These are phyloP conservation scores for Microctonus hyperodae DNA, from an alignment of 2,888 invertebrate genomes.

Conservation along the genomic window DNA sequence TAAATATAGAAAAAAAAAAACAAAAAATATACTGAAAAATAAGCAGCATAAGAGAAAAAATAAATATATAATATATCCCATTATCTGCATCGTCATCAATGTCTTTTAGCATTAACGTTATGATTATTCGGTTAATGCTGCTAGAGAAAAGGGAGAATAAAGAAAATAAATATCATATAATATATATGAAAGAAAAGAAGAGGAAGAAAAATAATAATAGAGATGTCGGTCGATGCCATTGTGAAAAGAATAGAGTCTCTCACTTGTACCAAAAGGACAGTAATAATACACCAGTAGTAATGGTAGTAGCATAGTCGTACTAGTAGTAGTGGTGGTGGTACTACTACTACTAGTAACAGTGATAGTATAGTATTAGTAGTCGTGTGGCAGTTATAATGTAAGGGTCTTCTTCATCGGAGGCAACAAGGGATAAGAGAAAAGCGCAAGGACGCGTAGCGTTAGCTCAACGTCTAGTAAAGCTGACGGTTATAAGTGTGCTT, in stretches of 20 bases:
- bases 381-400: neutral
- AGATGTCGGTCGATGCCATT: neutral
- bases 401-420: slow-evolving; percentile 2
- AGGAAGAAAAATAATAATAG: neutral
- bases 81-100: neutral
- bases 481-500: slow-evolving; percentile 52
- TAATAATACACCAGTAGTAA: too few species aligned
- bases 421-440: slow-evolving; percentile 9
- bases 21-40: slow-evolving; percentile 3
- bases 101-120: neutral
- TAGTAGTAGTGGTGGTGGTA: too few species aligned
- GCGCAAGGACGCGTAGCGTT: slow-evolving; percentile 6
- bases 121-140: neutral
- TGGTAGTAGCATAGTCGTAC: neutral
- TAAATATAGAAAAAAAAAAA: too few species aligned
- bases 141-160: neutral
- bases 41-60: neutral
- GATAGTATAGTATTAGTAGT: neutral
- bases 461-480: slow-evolving; percentile 53
- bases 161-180: neutral
- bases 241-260: neutral
- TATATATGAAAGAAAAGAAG: neutral
- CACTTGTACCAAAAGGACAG: too few species aligned
- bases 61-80: neutral
- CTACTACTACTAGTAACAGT: neutral